Base-by-base conservation (phyloP, 2,797 vertebrate genomes). In the Propithecus perrieri region DNA sequence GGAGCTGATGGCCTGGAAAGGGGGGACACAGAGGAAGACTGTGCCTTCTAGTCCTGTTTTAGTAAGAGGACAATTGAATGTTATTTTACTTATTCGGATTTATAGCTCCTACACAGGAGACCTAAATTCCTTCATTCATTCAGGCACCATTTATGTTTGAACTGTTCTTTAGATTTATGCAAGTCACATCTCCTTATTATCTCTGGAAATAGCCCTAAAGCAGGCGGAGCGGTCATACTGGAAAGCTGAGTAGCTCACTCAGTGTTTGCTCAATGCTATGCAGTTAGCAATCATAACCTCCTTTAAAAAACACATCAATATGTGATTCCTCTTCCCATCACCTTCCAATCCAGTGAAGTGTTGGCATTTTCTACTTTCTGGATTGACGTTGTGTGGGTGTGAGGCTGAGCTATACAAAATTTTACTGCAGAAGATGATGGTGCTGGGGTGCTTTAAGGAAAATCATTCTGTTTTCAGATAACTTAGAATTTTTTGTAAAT, bases 151-250 rank as follows among this genome's bases (percentile, higher is more conserved):
- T 96, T 89, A 71, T 55, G 53, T 89, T 80, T 91, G 75, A 96
- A 86, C n/a, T 67, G 71, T 83, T 94, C 59, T 91, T 91, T 76
- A 94, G 57, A 96, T 93, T 92, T 85, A 83, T 75, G 33, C 46
- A 90, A 59, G 63, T 89, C 74, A 33, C 67, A 76, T 85, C 59
- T 76, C 35, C 46, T 96, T 78, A 90, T 90, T 94, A 91, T 93
- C 79, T 93, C 89, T 89, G 89, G 71, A 96, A 89, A 93, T 83
- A 69, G 78, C 33, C 46, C 74, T 61, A 78, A 61, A 69, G 48
- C 41, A 80, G 57, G 17, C 33, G 30, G 41, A 6, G 4, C 48
- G 83, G 63, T 91, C 79, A 67, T 83, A 53, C 24, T 50, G 35
- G 50, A 91, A 87, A 92, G 41, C 38, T 26, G 63, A 94, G 61